These are phyloP conservation scores for Chrysina gloriosa DNA, from an alignment of 2,888 invertebrate genomes.

Conservation along the genomic window DNA sequence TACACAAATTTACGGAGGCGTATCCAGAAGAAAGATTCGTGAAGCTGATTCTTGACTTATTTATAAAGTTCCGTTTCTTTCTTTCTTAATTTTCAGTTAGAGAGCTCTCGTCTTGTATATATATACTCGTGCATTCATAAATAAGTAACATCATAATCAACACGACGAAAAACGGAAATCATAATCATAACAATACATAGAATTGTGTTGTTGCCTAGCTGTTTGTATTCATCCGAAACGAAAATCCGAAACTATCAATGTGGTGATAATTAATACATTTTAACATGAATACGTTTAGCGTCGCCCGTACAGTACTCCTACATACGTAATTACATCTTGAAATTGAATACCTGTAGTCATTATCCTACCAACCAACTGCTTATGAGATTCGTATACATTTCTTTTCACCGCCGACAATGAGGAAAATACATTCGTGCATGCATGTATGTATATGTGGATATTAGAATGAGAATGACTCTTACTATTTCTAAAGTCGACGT, in stretches of 20 bases:
- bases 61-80: too few relatives aligned
- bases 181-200: too few relatives aligned
- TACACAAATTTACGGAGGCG: too few relatives aligned
- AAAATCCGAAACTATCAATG: constrained; percentile 1
- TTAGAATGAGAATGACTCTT: constrained; percentile 23
- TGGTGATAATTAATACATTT: constrained; percentile 3
- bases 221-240: too few relatives aligned
- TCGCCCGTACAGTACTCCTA: background rate
- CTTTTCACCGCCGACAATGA: constrained; percentile 6
- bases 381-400: background rate
- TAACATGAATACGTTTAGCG: background rate
- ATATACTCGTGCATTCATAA: too few relatives aligned
- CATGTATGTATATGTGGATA: background rate
- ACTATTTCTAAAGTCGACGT: constrained; percentile 7
- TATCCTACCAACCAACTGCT: constrained; percentile 5
- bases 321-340: constrained; percentile 3
- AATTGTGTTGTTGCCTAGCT: too few relatives aligned
- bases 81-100: too few relatives aligned
- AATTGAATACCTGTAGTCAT: constrained; percentile 6
- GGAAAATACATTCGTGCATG: background rate
- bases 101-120: too few relatives aligned
- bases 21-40: too few relatives aligned
- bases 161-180: too few relatives aligned
- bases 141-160: too few relatives aligned
- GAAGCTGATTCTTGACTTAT: too few relatives aligned